Percentiles rank a stretch among this genome's conserved stretches.
These are phyloP conservation scores for Ctenoplectra terminalis DNA, from an alignment of 1,140 invertebrate species.

Conservation along the genomic window DNA sequence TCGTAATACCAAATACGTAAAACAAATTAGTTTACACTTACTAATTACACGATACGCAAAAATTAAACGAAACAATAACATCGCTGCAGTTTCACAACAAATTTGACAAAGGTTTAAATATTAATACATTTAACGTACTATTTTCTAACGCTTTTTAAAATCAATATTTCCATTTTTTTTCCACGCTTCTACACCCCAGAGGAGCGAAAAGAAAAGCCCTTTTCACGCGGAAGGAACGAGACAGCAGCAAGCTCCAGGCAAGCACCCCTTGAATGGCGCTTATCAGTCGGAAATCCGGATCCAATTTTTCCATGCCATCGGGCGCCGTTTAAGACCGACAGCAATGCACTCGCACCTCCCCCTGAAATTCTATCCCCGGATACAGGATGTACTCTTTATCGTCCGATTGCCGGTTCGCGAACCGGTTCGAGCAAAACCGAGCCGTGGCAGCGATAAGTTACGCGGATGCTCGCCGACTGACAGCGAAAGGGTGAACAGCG, in stretches of 20 bases:
- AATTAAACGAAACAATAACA: too few relatives aligned
- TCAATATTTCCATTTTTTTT: too few relatives aligned
- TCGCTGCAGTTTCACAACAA: too few relatives aligned
- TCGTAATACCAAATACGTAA: too few relatives aligned
- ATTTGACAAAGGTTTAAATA: too few relatives aligned
- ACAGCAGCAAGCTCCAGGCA: not conserved
- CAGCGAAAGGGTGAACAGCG: constrained; percentile 47
- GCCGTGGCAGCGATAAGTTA: constrained; percentile 49
- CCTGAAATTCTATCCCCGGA: not conserved
- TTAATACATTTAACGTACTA: too few relatives aligned
- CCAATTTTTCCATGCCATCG: constrained; percentile 27
- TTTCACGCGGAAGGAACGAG: not conserved
- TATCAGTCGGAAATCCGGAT: constrained; percentile 32
- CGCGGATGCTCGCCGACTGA: constrained; percentile 32
- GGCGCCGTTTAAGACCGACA: not conserved
- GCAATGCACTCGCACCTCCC: not conserved
- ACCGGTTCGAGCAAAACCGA: constrained; percentile 27
- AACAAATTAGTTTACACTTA: too few relatives aligned
- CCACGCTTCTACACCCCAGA: too few relatives aligned
- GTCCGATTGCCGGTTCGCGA: constrained; percentile 19
- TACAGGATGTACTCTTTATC: constrained; percentile 17
- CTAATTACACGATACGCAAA: too few relatives aligned
- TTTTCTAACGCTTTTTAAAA: too few relatives aligned
- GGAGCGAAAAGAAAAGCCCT: not conserved
- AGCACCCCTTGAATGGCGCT: constrained; percentile 1